These are phyloP conservation scores for Mycetomoellerius zeteki DNA, from an alignment of 1,140 invertebrate genomes.

Conservation along the genomic window DNA sequence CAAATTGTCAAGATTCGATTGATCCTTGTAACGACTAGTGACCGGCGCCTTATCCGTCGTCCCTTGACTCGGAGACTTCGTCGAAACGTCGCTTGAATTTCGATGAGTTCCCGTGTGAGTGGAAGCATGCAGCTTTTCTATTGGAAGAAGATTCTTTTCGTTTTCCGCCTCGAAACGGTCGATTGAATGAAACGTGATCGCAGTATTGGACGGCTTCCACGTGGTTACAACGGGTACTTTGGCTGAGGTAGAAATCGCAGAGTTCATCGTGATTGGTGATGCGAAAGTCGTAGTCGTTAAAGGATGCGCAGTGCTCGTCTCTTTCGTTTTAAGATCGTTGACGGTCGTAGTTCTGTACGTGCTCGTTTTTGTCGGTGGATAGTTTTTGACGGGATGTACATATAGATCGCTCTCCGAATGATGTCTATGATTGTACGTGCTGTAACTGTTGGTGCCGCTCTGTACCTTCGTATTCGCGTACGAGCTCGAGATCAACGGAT, in stretches of 20 bases:
- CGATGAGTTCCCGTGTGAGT: conserved; percentile 27
- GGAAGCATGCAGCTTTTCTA: conserved; percentile 74
- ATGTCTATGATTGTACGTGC: conserved; percentile 89
- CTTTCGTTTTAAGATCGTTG: conserved; percentile 72
- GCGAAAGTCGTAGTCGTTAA: conserved; percentile 60
- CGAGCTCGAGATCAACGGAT: conserved; percentile 90
- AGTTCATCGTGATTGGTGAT: conserved; percentile 79
- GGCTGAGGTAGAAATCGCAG: conserved; percentile 77
- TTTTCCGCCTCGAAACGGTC: conserved; percentile 67
- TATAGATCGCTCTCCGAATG: conserved; percentile 80
- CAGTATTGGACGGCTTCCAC: conserved; percentile 75
- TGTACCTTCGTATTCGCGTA: conserved; percentile 92
- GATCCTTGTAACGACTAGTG: conserved; percentile 43
- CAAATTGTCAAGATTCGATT: conserved; percentile 71
- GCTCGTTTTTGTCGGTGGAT: conserved; percentile 47
- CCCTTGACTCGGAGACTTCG: neutral
- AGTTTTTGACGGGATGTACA: conserved; percentile 59
- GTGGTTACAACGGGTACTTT: conserved; percentile 80
- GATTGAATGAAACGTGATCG: conserved; percentile 53
- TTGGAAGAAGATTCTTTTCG: conserved; percentile 78
- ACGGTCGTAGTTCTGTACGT: conserved; percentile 76
- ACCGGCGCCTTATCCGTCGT: neutral
- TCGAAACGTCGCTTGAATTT: neutral
- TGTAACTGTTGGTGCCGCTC: conserved; percentile 89
- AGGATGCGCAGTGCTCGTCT: conserved; percentile 51